Evolutionary conservation across 2,888 invertebrate species (phyloP).

Genomic region (Noctua comes): DNA sequence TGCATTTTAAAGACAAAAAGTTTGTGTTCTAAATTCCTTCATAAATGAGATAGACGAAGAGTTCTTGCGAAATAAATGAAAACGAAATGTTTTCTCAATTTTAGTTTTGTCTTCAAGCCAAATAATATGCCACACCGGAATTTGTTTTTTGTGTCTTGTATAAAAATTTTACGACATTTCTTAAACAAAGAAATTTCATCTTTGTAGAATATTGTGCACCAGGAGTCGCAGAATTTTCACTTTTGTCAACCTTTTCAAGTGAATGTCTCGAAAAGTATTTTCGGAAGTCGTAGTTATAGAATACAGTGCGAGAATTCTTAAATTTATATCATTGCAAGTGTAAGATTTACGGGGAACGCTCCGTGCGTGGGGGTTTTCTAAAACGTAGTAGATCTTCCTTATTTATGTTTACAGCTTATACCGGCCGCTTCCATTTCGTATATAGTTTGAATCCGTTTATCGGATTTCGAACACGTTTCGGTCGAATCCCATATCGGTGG

Average conservation of each 20-base stretch:
- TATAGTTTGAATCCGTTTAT: conserved; percentile 89
- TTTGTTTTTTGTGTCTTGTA: conserved; percentile 19
- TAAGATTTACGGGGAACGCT: conserved; percentile 83
- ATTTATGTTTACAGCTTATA: conserved; percentile 90
- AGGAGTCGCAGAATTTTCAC: conserved; percentile 33
- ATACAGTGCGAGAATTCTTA: conserved; percentile 72
- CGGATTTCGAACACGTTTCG: conserved; percentile 88
- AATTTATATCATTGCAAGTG: conserved; percentile 85
- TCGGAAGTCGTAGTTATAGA: conserved; percentile 62
- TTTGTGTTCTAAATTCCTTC: conserved; percentile 10
- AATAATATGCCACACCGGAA: conserved; percentile 39
- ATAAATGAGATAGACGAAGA: conserved; percentile 15
- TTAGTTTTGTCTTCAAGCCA: conserved; percentile 52
- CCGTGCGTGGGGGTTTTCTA: conserved; percentile 88
- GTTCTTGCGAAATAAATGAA: conserved; percentile 21
- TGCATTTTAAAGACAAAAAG: conserved; percentile 11
- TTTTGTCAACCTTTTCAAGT: conserved; percentile 54
- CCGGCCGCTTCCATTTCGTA: conserved; percentile 84
- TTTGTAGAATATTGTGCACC: conserved; percentile 19
- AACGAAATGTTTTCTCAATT: conserved; percentile 52
- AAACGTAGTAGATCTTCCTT: conserved; percentile 88
- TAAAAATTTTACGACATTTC: conserved; percentile 35
- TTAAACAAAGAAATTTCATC: conserved; percentile 43
- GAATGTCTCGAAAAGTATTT: conserved; percentile 64
- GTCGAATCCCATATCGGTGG: conserved; percentile 82